Evolutionary conservation across 2,888 invertebrate genomes (phyloP), one percentile per base, ranked within the genome.

Genomic region (Syrphus vitripennis): DNA sequence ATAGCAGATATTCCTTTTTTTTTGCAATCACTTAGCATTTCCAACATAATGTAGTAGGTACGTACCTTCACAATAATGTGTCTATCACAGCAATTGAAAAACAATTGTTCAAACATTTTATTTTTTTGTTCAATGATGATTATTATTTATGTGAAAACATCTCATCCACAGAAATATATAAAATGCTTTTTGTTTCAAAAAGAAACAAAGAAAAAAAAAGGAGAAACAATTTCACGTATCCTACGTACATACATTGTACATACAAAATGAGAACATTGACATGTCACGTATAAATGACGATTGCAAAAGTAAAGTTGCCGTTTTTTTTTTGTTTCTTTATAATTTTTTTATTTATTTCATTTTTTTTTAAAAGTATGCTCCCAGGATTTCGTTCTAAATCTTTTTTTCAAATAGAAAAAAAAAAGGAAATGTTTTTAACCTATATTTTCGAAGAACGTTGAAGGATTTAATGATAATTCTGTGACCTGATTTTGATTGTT

Each of bases 261-360:
- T 21, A 26, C 42, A 26, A 70, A 78, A 71, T 63, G 61, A 45
- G 78, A 78, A 78, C 78, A 29, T 63, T 78, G 78, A 78, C 71
- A 78, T 71, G 34, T 71, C 78, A 78, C 78, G 78, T 78, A 40
- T 59, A 34, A 55, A 63, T 63, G 63, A 63, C 63, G 42, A 63
- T 42, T 63, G 63, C 63, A 63, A 63, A 24, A 61, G 59, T 61
- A 37, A 61, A 61, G 14, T 7, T 61, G 29, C 45, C 42, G 10
- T 21, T 34, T 57, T 57, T 19, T 34, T 57, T 29, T n/a, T 42
- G 16, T 12, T 14, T 14, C n/a, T n/a, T n/a, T n/a, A n/a, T n/a
- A n/a, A 14, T 14, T 14, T n/a, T 31, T 31, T 31, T 24, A n/a
- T 61, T 61, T 24, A n/a, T n/a, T n/a, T n/a, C n/a, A 37, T 55